Evolutionary conservation across 2,797 vertebrate species (phyloP).

Genomic region (Menidia menidia): DNA sequence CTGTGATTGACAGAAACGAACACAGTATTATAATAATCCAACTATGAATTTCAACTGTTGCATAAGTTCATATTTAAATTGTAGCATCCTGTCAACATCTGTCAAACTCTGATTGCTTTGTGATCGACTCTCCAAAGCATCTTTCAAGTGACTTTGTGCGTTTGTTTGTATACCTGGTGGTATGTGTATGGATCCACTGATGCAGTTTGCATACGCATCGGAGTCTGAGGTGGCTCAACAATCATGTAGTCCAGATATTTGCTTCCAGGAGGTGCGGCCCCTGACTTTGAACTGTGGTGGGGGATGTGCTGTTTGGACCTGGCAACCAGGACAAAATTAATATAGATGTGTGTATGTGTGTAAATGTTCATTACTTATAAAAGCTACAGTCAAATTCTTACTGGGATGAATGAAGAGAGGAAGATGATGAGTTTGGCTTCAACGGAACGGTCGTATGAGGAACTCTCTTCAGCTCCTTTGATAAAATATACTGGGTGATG

Average conservation of each 20-base stretch:
- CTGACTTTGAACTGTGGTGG: conserved; percentile 63
- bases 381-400: conserved; percentile 49
- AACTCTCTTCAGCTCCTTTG: conserved; percentile 94
- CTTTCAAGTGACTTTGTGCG: neutral
- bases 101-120: too few species aligned
- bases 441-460: conserved; percentile 80
- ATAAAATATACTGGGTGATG: conserved; percentile 94
- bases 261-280: conserved; percentile 69
- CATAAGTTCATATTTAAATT: neutral
- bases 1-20: conserved; percentile 67
- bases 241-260: conserved; percentile 91
- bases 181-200: conserved; percentile 90
- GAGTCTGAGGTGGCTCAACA: conserved; percentile 81
- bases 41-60: neutral
- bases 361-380: neutral
- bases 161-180: conserved; percentile 83
- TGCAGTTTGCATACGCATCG: conserved; percentile 82
- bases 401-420: conserved; percentile 63
- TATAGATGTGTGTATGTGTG: neutral
- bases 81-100: neutral
- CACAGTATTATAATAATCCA: neutral
- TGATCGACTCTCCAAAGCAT: neutral
- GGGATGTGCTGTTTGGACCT: conserved; percentile 72
- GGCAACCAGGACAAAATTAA: conserved; percentile 29
- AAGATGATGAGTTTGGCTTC: conserved; percentile 61